phyloP scores from a whole-genome alignment of 2,888 invertebrate genomes.

The Pemphredon lugubris region DNA sequence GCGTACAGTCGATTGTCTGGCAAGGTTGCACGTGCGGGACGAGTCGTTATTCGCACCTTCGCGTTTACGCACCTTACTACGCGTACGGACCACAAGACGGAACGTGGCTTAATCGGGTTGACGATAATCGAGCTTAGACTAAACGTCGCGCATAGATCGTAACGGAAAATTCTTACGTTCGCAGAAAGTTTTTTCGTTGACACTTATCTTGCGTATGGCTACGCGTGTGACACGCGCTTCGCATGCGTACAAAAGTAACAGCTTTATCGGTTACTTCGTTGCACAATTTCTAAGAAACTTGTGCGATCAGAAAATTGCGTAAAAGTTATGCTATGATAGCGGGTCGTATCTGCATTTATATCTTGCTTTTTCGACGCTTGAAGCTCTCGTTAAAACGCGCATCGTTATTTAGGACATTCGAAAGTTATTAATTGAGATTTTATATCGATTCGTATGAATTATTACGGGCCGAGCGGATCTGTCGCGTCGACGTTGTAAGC shows the following conservation, averaged over 20 bases:
- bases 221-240: slow-evolving; percentile 42
- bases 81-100: too few species aligned
- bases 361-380: neutral
- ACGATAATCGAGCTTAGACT: too few species aligned
- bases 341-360: neutral
- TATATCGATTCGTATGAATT: too few species aligned
- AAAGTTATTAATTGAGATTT: too few species aligned
- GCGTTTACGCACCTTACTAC: neutral
- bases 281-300: slow-evolving; percentile 49
- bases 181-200: slow-evolving; percentile 26
- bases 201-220: slow-evolving; percentile 51
- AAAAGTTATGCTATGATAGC: neutral
- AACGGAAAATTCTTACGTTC: slow-evolving; percentile 47
- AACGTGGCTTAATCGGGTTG: too few species aligned
- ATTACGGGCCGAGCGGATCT: too few species aligned
- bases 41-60: slow-evolving; percentile 18
- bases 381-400: neutral
- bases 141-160: too few species aligned
- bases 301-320: slow-evolving; percentile 35
- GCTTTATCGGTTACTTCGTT: slow-evolving; percentile 59
- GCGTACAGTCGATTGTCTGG: neutral
- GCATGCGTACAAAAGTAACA: slow-evolving; percentile 44
- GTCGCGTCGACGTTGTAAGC: too few species aligned
- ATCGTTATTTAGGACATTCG: too few species aligned
- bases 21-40: slow-evolving; percentile 10